These are phyloP conservation scores for Eublepharis macularius DNA, from an alignment of 2,113 vertebrate species.

Conservation along the genomic window DNA sequence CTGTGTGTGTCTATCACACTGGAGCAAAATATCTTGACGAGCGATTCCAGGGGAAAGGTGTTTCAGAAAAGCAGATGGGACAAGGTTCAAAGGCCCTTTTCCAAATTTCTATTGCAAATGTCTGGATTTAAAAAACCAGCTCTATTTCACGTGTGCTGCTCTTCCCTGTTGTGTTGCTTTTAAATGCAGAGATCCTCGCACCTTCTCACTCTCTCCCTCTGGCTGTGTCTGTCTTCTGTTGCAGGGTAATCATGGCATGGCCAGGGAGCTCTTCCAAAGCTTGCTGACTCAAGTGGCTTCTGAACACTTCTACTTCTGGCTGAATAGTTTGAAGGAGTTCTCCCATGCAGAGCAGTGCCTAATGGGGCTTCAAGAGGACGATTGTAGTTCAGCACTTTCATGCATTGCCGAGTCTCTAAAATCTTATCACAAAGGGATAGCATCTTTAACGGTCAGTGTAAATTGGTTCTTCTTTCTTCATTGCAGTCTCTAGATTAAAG, in stretches of 20 bases:
- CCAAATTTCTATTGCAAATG: not conserved
- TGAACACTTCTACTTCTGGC: slow-evolving; percentile 99
- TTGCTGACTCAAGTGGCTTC: slow-evolving; percentile 95
- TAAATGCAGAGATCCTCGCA: not conserved
- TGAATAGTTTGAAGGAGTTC: slow-evolving; percentile 97
- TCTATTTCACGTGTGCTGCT: not conserved
- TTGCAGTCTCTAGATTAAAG: not conserved
- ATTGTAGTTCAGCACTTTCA: slow-evolving; percentile 87
- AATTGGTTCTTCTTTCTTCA: not conserved
- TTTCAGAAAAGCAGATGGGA: not conserved
- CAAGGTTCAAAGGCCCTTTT: not conserved
- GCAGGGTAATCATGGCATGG: slow-evolving; percentile 96
- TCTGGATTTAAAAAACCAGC: not conserved
- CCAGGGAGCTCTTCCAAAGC: slow-evolving; percentile 93
- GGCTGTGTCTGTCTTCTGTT: not conserved
- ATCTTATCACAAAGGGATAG: slow-evolving; percentile 96
- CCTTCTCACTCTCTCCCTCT: not conserved
- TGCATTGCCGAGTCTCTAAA: slow-evolving; percentile 93
- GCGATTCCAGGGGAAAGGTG: not conserved
- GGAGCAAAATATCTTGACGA: not conserved
- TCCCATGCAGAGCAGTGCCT: slow-evolving; percentile 94
- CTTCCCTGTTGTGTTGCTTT: not conserved
- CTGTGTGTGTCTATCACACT: no score
- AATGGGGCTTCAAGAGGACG: slow-evolving; percentile 85
- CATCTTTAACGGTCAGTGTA: slow-evolving; percentile 90